Evolutionary conservation across 2,797 vertebrate species (phyloP), one percentile per base, ranked within the genome.

Genomic region (Crypturellus tataupa): DNA sequence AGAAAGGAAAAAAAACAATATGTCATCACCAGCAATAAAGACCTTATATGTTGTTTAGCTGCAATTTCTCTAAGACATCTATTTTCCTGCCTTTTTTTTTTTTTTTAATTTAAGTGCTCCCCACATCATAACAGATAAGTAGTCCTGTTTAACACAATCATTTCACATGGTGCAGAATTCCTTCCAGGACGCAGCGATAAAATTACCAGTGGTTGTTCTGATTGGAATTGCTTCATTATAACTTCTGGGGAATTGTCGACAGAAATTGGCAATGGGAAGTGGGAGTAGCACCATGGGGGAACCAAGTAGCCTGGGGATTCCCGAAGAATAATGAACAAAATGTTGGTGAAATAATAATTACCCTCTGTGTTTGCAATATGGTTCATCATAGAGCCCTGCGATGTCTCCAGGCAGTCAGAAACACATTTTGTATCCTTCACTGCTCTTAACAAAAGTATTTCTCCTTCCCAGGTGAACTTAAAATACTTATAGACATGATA

Each of bases 71-170:
- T 17, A 18, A 18, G 67, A 63, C 51, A 24, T 71, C 25, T 59
- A 46, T 87, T 89, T 29, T 44, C 42, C 42, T 18, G 17, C 17
- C 20, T 55, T 53, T 87, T 89, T 37, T 10, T 21, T 51, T 33
- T 68, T 33, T 33, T 8, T 33, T 27, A 13, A 13, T 39, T 15
- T 23, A 87, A 75, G 40, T 65, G 49, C 72, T 92, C 90, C 68
- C 47, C 56, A 92, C 87, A 92, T 73, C 59, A 56, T 15, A 35
- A 33, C 60, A 91, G 73, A 33, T 42, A 71, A 89, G 73, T 67
- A 88, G 87, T 14, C 33, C 39, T 65, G 44, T 58, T 94, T 89
- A 82, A 90, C 82, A 64, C 67, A 93, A 86, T 86, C 77, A 81
- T 86, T 91, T 70, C 40, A 39, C 39, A 85, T 65, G 87, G 87